Evolutionary conservation across 2,888 invertebrate genomes (phyloP).

Genomic region (Lutraria lutraria): DNA sequence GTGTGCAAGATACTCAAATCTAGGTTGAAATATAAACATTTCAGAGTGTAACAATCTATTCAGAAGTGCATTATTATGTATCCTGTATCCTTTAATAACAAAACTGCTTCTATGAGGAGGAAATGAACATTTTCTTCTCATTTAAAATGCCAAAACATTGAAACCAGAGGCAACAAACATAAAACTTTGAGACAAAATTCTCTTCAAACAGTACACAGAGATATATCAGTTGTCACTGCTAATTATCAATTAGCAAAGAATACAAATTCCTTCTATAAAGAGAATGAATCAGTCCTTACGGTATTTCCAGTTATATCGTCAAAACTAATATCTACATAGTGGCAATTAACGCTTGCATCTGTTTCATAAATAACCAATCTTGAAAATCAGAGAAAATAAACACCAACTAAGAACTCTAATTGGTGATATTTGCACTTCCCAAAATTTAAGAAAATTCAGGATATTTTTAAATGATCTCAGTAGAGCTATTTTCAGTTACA

Average conservation of each 20-base stretch:
- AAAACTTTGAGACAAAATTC: conserved; percentile 5
- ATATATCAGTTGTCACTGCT: conserved; percentile 15
- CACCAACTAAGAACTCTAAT: not conserved
- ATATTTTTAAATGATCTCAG: not conserved
- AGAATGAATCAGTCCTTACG: not conserved
- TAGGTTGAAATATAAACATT: conserved; percentile 5
- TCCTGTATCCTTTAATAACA: not conserved
- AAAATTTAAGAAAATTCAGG: not conserved
- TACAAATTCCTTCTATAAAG: conserved; percentile 8
- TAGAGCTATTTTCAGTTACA: not conserved
- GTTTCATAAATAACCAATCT: not conserved
- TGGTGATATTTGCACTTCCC: not conserved
- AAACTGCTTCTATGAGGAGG: not conserved
- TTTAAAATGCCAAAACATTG: conserved; percentile 23
- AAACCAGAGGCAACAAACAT: conserved; percentile 2
- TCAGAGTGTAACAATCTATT: not conserved
- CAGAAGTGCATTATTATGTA: conserved; percentile 3
- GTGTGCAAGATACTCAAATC: not conserved
- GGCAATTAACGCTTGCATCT: not conserved
- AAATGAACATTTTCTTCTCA: not conserved
- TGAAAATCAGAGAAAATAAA: not conserved
- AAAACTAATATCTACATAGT: conserved; percentile 7
- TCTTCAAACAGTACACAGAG: conserved; percentile 18
- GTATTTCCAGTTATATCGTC: not conserved
- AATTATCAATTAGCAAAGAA: conserved; percentile 30